phyloP scores from a whole-genome alignment of 2,113 vertebrate species.

The Canis aureus region DNA sequence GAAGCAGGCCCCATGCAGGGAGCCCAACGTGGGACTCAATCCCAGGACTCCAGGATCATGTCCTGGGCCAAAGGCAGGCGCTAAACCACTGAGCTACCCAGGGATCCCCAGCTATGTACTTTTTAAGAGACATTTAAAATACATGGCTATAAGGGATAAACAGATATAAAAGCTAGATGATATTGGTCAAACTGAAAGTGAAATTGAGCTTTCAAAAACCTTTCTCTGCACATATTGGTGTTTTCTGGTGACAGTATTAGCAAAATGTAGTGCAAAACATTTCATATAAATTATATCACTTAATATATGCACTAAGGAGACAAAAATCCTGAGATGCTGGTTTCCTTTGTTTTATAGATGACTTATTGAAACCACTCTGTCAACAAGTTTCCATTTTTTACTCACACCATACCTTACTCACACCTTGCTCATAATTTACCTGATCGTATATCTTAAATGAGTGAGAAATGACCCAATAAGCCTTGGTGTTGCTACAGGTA shows the following conservation, averaged over 20 bases:
- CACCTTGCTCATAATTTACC: not conserved
- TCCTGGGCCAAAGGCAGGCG: too few species aligned
- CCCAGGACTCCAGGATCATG: too few species aligned
- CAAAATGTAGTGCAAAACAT: not conserved
- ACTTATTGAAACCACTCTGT: not conserved
- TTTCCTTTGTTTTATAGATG: slow-evolving; percentile 13
- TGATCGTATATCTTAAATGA: not conserved
- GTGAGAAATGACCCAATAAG: not conserved
- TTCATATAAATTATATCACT: not conserved
- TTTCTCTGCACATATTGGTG: not conserved
- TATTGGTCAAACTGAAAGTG: not conserved
- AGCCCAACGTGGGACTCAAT: too few species aligned
- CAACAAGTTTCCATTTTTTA: slow-evolving; percentile 25
- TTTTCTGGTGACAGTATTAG: not conserved
- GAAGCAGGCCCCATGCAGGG: too few species aligned
- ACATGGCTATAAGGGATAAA: not conserved
- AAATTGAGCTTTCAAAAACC: not conserved
- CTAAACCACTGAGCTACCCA: too few species aligned
- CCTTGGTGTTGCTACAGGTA: not conserved
- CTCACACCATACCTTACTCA: not conserved
- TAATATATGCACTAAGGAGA: not conserved
- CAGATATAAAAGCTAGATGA: not conserved
- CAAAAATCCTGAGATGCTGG: not conserved
- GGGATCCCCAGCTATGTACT: not conserved
- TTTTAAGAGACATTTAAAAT: slow-evolving; percentile 17